Conservation (phyloP, 2,888 invertebrate species). For the Mythimna loreyi region DNA sequence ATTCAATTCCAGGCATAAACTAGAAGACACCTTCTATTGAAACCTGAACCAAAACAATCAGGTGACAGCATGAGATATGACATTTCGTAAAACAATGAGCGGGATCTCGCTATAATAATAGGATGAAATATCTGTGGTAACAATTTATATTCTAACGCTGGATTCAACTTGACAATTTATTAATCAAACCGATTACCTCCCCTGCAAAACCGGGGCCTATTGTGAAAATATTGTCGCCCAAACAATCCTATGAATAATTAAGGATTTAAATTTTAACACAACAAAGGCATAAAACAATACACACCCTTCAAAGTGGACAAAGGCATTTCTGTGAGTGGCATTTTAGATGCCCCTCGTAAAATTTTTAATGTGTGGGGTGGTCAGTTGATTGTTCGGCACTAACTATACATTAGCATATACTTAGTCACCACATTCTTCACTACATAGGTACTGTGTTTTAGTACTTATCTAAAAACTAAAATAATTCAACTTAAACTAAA, state of each 20-base stretch:
- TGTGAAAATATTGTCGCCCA: conserved; percentile 90
- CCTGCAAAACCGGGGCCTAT: conserved; percentile 85
- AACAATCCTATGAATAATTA: conserved; percentile 91
- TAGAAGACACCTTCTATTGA: conserved; percentile 74
- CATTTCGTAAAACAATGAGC: conserved; percentile 90
- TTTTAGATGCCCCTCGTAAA: conserved; percentile 81
- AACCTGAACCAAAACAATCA: conserved; percentile 84
- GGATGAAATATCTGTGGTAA: conserved; percentile 90
- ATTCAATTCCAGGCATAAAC: conserved; percentile 69
- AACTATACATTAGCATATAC: conserved; percentile 70
- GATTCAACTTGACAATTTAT: conserved; percentile 91
- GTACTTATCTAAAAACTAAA: neutral
- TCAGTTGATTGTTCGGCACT: conserved; percentile 69
- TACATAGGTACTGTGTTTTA: conserved; percentile 14
- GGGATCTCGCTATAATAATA: conserved; percentile 86
- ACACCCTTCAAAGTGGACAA: conserved; percentile 88
- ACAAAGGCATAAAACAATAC: conserved; percentile 90
- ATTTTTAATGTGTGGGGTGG: conserved; percentile 81
- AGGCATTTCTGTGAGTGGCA: conserved; percentile 85
- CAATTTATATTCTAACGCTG: conserved; percentile 90
- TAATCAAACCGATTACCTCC: conserved; percentile 91
- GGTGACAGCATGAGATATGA: conserved; percentile 89
- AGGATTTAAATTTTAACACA: conserved; percentile 90
- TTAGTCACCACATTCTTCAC: conserved; percentile 60
- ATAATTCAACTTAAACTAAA: conserved; percentile 11